Conservation (phyloP, 2,797 vertebrate species). For the Leuciscus waleckii region DNA sequence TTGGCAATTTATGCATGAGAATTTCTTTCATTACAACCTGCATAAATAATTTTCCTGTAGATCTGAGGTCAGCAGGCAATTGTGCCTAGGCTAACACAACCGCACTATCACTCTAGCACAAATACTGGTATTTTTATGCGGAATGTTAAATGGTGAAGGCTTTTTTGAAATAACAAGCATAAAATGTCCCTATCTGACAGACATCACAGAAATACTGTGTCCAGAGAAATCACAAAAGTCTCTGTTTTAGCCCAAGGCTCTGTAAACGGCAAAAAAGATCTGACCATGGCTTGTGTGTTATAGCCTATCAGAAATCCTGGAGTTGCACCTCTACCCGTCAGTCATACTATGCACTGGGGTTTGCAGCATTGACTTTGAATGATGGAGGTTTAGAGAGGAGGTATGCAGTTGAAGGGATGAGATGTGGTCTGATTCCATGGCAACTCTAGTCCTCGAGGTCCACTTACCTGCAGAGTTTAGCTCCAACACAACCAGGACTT, state of each 20-base stretch:
- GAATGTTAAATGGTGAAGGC: not conserved
- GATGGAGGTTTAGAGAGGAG: not conserved
- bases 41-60: not conserved
- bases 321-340: not conserved
- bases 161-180: not conserved
- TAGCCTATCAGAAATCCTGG: slow-evolving; percentile 9
- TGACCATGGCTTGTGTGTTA: not conserved
- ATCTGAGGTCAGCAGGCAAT: not conserved
- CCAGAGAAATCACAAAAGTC: slow-evolving; percentile 20
- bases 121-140: not conserved
- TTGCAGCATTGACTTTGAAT: slow-evolving; percentile 14
- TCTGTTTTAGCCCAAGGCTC: slow-evolving; percentile 5
- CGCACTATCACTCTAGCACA: not conserved
- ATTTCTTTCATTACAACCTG: slow-evolving; percentile 5
- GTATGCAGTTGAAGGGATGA: not conserved
- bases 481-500: not conserved
- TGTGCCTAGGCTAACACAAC: not conserved
- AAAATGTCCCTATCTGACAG: not conserved
- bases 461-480: not conserved
- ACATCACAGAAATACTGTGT: not conserved
- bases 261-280: slow-evolving; percentile 16
- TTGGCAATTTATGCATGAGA: not conserved
- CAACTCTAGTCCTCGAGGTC: not conserved
- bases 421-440: not conserved
- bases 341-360: not conserved